phyloP scores from a whole-genome alignment of 2,888 invertebrate genomes.

The Microchrysa polita region DNA sequence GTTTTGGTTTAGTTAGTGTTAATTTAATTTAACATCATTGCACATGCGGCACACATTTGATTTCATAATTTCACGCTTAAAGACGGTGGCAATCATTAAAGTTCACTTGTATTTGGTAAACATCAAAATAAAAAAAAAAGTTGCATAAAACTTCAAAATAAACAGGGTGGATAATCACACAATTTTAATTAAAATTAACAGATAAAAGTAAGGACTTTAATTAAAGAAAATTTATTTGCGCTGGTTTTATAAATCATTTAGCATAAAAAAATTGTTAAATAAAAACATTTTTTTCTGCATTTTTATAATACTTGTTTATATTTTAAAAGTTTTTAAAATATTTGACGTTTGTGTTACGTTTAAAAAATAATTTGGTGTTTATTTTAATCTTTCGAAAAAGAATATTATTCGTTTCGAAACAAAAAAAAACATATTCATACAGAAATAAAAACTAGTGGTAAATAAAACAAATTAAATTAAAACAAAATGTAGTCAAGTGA shows the following conservation, averaged over 20 bases:
- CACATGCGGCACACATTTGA: slow-evolving; percentile 22
- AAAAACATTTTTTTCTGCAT: too few relatives aligned
- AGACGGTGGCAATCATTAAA: not conserved
- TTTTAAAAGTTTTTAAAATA: too few relatives aligned
- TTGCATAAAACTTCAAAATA: not conserved
- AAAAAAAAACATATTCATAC: too few relatives aligned
- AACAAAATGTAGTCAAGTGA: slow-evolving; percentile 5
- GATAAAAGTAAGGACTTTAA: not conserved
- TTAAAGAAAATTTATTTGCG: slow-evolving; percentile 12
- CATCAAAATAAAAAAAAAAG: not conserved
- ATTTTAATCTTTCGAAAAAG: too few relatives aligned
- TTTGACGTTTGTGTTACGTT: too few relatives aligned
- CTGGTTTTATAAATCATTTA: slow-evolving; percentile 18
- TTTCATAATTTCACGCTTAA: not conserved
- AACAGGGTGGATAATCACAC: slow-evolving; percentile 12
- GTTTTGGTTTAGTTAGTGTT: not conserved
- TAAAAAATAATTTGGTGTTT: too few relatives aligned
- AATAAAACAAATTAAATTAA: too few relatives aligned
- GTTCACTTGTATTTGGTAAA: not conserved
- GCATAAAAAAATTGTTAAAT: too few relatives aligned
- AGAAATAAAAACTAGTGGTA: too few relatives aligned
- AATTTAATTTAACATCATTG: slow-evolving; percentile 12
- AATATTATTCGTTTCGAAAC: too few relatives aligned
- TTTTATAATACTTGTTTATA: too few relatives aligned
- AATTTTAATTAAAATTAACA: slow-evolving; percentile 17